Evolutionary conservation across 2,797 vertebrate species (phyloP).

Genomic region (Aphelocoma californica): DNA sequence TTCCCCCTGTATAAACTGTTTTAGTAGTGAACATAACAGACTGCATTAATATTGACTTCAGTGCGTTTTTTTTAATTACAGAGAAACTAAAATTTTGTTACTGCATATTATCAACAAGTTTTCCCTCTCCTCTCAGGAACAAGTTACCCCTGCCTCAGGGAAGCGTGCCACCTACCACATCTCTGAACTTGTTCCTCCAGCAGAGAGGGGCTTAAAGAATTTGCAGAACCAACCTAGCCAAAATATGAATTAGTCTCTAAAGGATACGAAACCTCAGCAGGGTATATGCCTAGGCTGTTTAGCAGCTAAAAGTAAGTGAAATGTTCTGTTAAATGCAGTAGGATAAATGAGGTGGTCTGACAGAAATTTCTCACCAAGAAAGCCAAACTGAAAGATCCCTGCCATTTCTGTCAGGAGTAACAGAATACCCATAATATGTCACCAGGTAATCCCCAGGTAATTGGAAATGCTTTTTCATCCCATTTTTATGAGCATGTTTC

Average conservation of each 20-base stretch:
- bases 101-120: background rate
- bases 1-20: background rate
- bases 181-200: background rate
- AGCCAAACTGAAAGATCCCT: background rate
- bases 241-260: background rate
- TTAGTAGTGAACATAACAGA: background rate
- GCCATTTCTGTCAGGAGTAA: background rate
- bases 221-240: background rate
- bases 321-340: background rate
- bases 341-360: background rate
- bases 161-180: background rate
- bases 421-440: background rate
- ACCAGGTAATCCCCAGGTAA: background rate
- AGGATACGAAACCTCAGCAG: background rate
- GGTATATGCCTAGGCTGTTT: background rate
- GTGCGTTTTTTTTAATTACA: background rate
- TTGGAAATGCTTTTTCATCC: background rate
- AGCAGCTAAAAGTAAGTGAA: background rate
- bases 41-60: background rate
- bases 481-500: background rate
- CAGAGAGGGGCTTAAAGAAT: background rate
- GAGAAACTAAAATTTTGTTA: background rate
- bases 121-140: background rate
- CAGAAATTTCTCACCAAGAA: background rate
- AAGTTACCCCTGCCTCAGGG: background rate